Conservation (phyloP, 2,888 invertebrate species). For the Portevinia maculata region DNA sequence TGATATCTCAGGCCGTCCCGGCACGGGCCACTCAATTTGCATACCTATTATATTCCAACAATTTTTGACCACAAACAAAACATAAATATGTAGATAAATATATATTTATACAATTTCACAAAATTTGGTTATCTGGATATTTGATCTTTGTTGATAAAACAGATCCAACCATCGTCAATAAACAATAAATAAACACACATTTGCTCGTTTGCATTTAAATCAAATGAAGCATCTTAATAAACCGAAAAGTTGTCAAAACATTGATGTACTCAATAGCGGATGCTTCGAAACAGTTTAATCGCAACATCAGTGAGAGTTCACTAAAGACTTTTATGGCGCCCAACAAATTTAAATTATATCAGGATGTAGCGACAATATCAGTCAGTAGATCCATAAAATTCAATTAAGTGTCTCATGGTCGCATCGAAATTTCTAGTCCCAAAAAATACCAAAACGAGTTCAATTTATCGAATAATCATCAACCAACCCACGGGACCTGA, state of each 20-base stretch:
- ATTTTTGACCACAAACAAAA: too few species aligned
- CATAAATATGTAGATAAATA: too few species aligned
- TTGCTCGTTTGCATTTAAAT: not conserved
- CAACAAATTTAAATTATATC: not conserved
- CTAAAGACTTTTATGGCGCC: not conserved
- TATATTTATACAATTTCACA: too few species aligned
- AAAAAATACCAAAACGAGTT: constrained; percentile 3
- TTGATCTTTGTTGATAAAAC: not conserved
- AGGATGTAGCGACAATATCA: constrained; percentile 18
- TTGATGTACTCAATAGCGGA: not conserved
- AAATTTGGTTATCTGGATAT: too few species aligned
- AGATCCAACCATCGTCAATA: not conserved
- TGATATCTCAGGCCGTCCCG: too few species aligned
- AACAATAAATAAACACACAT: not conserved
- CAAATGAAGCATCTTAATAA: not conserved
- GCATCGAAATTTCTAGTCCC: not conserved
- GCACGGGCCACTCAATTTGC: too few species aligned
- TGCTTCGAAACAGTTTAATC: not conserved
- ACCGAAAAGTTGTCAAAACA: not conserved
- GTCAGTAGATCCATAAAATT: constrained; percentile 18
- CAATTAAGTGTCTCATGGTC: constrained; percentile 22
- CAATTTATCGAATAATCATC: constrained; percentile 9
- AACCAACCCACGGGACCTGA: not conserved
- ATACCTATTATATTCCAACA: too few species aligned
- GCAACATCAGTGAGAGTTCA: not conserved